phyloP scores from a whole-genome alignment of 1,140 invertebrate species.

The Cotesia typhae region DNA sequence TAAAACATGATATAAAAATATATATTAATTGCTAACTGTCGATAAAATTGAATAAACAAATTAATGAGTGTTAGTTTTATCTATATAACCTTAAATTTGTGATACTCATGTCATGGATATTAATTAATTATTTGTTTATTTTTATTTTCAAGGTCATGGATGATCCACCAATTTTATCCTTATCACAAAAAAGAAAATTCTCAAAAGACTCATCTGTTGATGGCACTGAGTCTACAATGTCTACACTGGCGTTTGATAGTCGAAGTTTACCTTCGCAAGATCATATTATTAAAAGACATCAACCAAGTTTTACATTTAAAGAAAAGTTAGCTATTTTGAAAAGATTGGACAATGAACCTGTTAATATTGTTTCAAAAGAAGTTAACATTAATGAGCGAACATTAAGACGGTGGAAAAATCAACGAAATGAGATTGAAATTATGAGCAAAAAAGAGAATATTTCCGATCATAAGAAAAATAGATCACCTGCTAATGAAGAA shows the following conservation, averaged over 20 bases:
- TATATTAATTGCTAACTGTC: too few species aligned
- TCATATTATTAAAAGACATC: neutral
- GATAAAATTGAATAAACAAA: too few species aligned
- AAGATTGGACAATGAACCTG: neutral
- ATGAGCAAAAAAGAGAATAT: neutral
- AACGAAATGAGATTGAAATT: neutral
- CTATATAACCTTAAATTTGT: too few species aligned
- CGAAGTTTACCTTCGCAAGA: neutral
- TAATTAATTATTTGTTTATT: too few species aligned
- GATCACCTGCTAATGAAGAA: neutral
- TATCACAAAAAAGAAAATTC: too few species aligned
- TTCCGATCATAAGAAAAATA: conserved; percentile 2
- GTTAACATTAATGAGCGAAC: neutral
- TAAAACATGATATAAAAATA: too few species aligned
- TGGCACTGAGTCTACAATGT: neutral
- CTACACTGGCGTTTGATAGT: neutral
- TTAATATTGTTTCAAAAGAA: neutral
- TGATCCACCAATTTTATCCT: too few species aligned
- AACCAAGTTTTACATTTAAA: neutral
- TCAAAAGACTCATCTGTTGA: too few species aligned
- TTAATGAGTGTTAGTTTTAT: too few species aligned
- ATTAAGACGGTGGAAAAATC: neutral
- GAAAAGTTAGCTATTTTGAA: neutral
- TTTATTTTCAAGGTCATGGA: too few species aligned
- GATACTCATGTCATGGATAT: too few species aligned